Evolutionary conservation across 1,140 invertebrate species (phyloP).

Genomic region (Globodera rostochiensis): DNA sequence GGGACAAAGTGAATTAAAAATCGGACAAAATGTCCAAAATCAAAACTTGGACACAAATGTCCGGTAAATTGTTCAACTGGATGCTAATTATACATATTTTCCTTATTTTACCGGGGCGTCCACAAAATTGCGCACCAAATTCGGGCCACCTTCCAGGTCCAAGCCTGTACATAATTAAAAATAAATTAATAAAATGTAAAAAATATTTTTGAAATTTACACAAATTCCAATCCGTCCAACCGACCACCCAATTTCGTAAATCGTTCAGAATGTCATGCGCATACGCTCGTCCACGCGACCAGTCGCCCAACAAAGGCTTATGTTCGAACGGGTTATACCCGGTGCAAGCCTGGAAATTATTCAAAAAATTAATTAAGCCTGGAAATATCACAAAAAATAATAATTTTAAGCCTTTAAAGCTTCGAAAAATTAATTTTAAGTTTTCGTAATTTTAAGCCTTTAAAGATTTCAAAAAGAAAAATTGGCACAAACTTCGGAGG

Average conservation of each 20-base stretch:
- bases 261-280: conserved; percentile 71
- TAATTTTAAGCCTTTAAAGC: too few species aligned
- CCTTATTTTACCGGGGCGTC: conserved; percentile 71
- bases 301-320: conserved; percentile 40
- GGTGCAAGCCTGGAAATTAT: conserved; percentile 34
- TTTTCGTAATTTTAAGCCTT: too few species aligned
- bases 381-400: too few species aligned
- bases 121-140: conserved; percentile 78
- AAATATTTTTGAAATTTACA: too few species aligned
- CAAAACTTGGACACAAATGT: too few species aligned
- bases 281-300: conserved; percentile 32
- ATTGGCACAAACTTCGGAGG: conserved; percentile 75
- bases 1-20: too few species aligned
- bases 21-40: too few species aligned
- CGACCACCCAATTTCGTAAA: conserved; percentile 40
- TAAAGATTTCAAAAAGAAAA: too few species aligned
- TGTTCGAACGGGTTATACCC: conserved; percentile 34
- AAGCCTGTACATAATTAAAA: conserved; percentile 14
- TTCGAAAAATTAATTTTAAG: too few species aligned
- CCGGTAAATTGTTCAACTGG: too few species aligned
- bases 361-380: background rate
- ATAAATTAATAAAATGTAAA: too few species aligned
- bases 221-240: conserved; percentile 81
- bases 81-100: background rate
- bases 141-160: conserved; percentile 71